phyloP scores from a whole-genome alignment of 2,888 invertebrate species.

The Cecidostiba fungosa region DNA sequence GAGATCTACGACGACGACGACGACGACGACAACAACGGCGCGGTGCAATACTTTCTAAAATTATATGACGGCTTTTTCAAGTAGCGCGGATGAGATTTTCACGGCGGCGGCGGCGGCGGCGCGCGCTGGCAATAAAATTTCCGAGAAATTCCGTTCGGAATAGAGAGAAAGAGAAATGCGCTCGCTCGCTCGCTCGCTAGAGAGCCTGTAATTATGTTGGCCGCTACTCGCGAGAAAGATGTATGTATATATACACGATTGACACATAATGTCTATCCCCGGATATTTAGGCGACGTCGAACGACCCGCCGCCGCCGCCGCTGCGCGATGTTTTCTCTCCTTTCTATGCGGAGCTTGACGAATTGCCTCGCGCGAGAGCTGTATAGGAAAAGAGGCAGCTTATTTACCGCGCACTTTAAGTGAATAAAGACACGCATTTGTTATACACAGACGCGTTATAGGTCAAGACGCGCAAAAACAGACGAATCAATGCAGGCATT shows the following conservation, averaged over 20 bases:
- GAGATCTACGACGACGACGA: background rate
- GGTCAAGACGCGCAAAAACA: constrained; percentile 8
- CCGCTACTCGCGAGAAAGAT: background rate
- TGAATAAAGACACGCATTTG: constrained; percentile 18
- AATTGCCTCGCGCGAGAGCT: constrained; percentile 28
- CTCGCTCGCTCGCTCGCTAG: background rate
- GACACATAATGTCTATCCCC: constrained; percentile 49
- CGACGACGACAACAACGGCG: background rate
- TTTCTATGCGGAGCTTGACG: constrained; percentile 40
- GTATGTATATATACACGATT: background rate
- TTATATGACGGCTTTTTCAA: constrained; percentile 7
- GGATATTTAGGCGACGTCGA: constrained; percentile 34
- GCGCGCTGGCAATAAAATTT: constrained; percentile 18
- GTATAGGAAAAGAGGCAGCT: constrained; percentile 30
- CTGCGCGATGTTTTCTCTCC: constrained; percentile 47
- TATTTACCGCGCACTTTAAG: background rate
- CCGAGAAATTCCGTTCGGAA: background rate
- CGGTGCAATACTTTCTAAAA: constrained; percentile 26
- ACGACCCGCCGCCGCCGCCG: background rate
- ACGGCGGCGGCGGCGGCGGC: too few species aligned
- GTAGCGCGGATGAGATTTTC: constrained; percentile 18
- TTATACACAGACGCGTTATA: background rate
- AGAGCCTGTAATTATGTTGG: constrained; percentile 5
- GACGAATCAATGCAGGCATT: background rate
- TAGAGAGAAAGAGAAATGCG: constrained; percentile 28